These are phyloP conservation scores for Tragelaphus strepsiceros DNA, from an alignment of 2,113 vertebrate species.

Conservation along the genomic window DNA sequence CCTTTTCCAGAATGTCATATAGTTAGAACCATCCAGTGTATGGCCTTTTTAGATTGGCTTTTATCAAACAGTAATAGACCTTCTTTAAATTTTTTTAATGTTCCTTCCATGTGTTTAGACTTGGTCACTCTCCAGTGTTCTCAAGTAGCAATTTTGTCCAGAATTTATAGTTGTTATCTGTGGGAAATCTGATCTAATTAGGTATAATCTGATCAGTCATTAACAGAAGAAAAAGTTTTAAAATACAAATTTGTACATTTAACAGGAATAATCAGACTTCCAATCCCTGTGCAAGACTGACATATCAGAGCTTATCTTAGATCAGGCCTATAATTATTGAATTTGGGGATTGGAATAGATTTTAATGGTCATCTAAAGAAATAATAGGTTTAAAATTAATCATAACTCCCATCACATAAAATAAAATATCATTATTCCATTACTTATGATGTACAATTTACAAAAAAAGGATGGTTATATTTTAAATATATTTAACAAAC, in stretches of 20 bases:
- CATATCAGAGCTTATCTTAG: neutral
- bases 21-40: neutral
- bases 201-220: neutral
- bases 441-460: neutral
- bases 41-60: neutral
- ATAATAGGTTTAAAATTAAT: neutral
- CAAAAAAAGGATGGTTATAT: neutral
- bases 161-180: neutral
- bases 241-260: neutral
- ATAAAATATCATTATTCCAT: neutral
- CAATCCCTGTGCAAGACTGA: neutral
- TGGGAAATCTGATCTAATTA: neutral
- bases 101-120: neutral
- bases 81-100: neutral
- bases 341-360: neutral
- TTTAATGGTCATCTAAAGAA: neutral
- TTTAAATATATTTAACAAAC: constrained; percentile 9
- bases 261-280: constrained; percentile 7
- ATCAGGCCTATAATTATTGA: neutral
- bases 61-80: neutral
- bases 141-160: neutral
- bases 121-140: neutral
- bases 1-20: neutral
- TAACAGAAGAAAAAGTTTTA: neutral
- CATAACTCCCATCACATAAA: neutral